Base-by-base conservation (phyloP, 2,113 vertebrate species). In the Ctenomys sociabilis region DNA sequence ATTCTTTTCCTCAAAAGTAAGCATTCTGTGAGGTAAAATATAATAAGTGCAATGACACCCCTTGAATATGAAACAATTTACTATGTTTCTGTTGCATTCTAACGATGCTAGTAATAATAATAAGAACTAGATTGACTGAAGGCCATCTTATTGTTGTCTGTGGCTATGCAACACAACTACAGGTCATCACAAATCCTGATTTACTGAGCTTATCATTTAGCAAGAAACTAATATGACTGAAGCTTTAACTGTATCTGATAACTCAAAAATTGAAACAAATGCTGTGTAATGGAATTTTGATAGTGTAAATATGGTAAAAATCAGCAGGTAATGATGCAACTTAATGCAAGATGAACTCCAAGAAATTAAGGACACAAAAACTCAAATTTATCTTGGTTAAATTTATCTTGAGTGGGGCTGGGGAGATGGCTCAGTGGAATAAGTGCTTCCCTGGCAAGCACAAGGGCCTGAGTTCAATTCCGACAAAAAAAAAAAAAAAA, bases 341-440 rank as follows among this genome's bases (percentile, higher is more conserved):
- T 83, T 82, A 73, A 84, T 10, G 19, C 26, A 85, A 49, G 49
- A 52, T 37, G 45, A 93, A 43, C 64, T 52, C 28, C 14, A 83
- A 86, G 54, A 78, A 87, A 72, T 91, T 45, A 32, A 68, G 2
- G 24, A 85, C 54, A 52, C 21, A 22, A 11, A 35, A 68, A 68
- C 40, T 85, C 52, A 92, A 90, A 88, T 88, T 70, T 85, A 95
- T 96, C 87, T 96, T 94, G 0, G 78, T 85, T 94, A 95, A 97
- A 94, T 63, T 89, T 85, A 96, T 78, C 45, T 80, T 43, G 40
- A 96, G 93, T 49, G 63, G 84, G n/a, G n/a, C n/a, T n/a, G n/a
- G n/a, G n/a, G n/a, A n/a, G n/a, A n/a, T n/a, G n/a, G n/a, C n/a
- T n/a, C n/a, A n/a, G n/a, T n/a, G n/a, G n/a, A n/a, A n/a, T n/a